phyloP scores from a whole-genome alignment of 2,888 invertebrate genomes.

The Cryptocephalus primarius region DNA sequence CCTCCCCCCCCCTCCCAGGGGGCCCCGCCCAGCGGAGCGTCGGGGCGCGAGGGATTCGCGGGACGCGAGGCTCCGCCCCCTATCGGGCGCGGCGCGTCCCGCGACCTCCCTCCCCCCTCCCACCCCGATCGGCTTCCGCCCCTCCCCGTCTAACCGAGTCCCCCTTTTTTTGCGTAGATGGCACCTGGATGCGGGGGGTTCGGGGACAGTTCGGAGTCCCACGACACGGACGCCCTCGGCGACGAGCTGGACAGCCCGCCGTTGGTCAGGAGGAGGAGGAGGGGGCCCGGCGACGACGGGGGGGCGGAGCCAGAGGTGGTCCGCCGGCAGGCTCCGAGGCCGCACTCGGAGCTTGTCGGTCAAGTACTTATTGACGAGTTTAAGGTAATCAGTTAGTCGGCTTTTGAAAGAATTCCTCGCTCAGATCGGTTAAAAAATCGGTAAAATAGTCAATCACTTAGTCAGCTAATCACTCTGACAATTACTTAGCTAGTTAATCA shows the following conservation, averaged over 20 bases:
- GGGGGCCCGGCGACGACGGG: constrained; percentile 13
- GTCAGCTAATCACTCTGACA: too few relatives aligned
- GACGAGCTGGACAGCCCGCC: constrained; percentile 45
- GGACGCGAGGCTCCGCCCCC: too few relatives aligned
- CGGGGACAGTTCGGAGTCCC: constrained; percentile 48
- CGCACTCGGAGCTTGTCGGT: constrained; percentile 48
- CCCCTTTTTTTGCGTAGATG: constrained; percentile 31
- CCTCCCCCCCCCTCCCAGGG: too few relatives aligned
- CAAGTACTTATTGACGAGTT: constrained; percentile 48
- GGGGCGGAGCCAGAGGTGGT: constrained; percentile 25
- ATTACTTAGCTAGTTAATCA: too few relatives aligned
- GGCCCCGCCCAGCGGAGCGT: too few relatives aligned
- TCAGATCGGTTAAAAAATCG: too few relatives aligned
- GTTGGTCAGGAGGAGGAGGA: constrained; percentile 37
- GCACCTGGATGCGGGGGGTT: constrained; percentile 37
- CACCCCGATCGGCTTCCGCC: too few relatives aligned
- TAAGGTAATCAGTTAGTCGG: constrained; percentile 39
- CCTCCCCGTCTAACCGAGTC: background rate
- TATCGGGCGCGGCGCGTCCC: too few relatives aligned
- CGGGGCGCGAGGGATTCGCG: too few relatives aligned
- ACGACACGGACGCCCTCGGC: constrained; percentile 44
- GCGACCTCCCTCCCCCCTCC: too few relatives aligned
- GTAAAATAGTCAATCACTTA: too few relatives aligned
- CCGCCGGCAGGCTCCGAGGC: constrained; percentile 31
- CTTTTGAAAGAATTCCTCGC: too few relatives aligned